Conservation (phyloP, 23 tunicate species). For the Halocynthia roretzi region DNA sequence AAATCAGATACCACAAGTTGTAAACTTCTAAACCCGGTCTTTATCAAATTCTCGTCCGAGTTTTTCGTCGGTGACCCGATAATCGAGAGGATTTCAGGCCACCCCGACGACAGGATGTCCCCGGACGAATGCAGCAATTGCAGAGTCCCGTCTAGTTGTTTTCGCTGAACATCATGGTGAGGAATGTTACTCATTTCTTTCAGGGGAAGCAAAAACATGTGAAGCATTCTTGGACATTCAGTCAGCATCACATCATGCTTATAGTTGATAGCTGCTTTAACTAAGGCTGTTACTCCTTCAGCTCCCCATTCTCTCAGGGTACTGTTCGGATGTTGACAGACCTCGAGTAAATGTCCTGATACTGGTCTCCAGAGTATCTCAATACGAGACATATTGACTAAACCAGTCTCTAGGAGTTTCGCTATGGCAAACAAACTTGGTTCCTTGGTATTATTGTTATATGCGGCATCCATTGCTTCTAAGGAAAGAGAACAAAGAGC, state of each 20-base stretch:
- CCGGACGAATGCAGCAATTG: constrained; percentile 82
- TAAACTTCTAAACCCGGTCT: constrained; percentile 81
- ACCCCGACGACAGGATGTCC: constrained; percentile 64
- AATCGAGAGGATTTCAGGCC: constrained; percentile 62
- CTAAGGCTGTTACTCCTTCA: constrained; percentile 79
- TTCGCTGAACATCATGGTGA: constrained; percentile 58
- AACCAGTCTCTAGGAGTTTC: constrained; percentile 82
- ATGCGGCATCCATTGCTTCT: constrained; percentile 95
- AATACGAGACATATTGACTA: constrained; percentile 84
- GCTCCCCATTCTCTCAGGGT: constrained; percentile 88
- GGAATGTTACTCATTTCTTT: constrained; percentile 56
- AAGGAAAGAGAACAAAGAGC: constrained; percentile 83
- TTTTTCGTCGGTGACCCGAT: constrained; percentile 76
- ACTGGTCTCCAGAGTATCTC: constrained; percentile 96
- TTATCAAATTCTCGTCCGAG: constrained; percentile 49
- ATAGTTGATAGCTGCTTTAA: constrained; percentile 72
- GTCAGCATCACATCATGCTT: constrained; percentile 46
- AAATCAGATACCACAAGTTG: constrained; percentile 90
- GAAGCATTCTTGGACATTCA: constrained; percentile 51
- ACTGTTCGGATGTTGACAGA: constrained; percentile 84
- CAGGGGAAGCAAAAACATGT: constrained; percentile 83
- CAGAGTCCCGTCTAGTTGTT: constrained; percentile 68
- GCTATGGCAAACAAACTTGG: constrained; percentile 96
- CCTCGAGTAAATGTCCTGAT: constrained; percentile 96
- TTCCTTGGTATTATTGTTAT: constrained; percentile 54